Evolutionary conservation across 2,797 vertebrate species (phyloP).

Genomic region (Jordanella pulchra): DNA sequence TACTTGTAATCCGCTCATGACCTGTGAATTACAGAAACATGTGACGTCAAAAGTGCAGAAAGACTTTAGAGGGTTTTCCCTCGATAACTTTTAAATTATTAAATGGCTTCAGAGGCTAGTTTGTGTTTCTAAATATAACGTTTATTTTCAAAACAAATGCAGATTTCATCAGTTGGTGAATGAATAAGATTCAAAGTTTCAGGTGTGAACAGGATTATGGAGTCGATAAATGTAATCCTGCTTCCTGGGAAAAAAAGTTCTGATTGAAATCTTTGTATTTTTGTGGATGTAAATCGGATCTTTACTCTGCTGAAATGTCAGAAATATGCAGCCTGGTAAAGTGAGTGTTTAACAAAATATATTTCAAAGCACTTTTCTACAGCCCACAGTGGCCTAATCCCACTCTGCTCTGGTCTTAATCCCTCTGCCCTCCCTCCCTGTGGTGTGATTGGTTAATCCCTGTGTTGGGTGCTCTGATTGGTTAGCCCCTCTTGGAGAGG

Average conservation of each 20-base stretch:
- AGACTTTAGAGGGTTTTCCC: constrained; percentile 10
- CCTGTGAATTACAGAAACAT: constrained; percentile 52
- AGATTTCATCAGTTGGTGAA: neutral
- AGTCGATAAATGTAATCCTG: too few species aligned
- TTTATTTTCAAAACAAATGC: neutral
- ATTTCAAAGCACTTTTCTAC: constrained; percentile 68
- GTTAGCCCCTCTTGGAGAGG: constrained; percentile 63
- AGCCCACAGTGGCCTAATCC: constrained; percentile 72
- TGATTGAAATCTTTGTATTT: constrained; percentile 6
- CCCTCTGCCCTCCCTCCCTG: constrained; percentile 65
- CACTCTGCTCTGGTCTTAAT: constrained; percentile 66
- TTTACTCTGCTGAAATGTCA: neutral
- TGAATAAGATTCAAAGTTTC: neutral
- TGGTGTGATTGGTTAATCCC: constrained; percentile 79
- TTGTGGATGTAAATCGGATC: constrained; percentile 16
- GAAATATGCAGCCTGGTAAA: constrained; percentile 15
- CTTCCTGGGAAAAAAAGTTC: neutral
- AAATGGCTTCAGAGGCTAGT: too few species aligned
- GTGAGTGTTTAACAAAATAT: constrained; percentile 24
- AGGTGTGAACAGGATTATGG: neutral
- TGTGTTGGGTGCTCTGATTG: constrained; percentile 61
- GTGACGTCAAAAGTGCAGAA: constrained; percentile 28
- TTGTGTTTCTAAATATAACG: neutral
- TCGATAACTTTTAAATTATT: neutral
- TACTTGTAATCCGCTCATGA: constrained; percentile 64